Base-by-base conservation (phyloP, 2,888 invertebrate genomes). In the Andrena minutula region DNA sequence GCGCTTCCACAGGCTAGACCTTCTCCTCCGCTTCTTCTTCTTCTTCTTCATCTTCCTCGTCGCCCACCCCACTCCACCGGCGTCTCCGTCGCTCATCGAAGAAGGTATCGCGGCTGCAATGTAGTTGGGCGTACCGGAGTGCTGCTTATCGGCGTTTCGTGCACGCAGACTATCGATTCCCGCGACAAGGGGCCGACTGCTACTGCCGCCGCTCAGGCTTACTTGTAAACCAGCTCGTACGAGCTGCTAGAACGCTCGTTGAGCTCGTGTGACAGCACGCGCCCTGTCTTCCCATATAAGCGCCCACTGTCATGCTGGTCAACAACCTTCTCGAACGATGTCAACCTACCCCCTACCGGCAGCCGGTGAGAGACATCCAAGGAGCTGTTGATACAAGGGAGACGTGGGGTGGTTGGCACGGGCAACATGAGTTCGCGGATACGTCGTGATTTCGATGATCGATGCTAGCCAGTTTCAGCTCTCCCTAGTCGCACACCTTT, bases 161-260 rank as follows among this genome's bases (percentile, higher is more conserved):
- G 90, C 91, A 93, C 92, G 92, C 92, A 91, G 90, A 88, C 91
- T 93, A 93, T 93, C 93, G 93, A 93, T 93, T 92, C 90, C 87
- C 88, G 89, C 90, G 79, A 84, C 87, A 85, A 83, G 72, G 89
- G 88, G 88, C 87, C 84, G 83, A 86, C 88, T 73, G 80, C 82
- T 75, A 78, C 83, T 86, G 88, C 85, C 86, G 82, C 84, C 88
- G 75, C 83, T 84, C 81, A 81, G 79, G 76, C 82, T 81, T 79
- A 80, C 84, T 87, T 73, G 84, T 75, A 85, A 79, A 83, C 83
- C 84, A 64, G 63, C 82, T 70, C 60, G 80, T 68, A 58, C 61
- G 65, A 58, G 68, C 74, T 47, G 58, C 70, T 77, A 58, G 61
- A 74, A 73, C 53, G 51, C 72, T 64, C 75, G 66, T 63, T 49